These are phyloP conservation scores for Sebastes diaconus DNA, from an alignment of 2,797 vertebrate genomes.

Conservation along the genomic window DNA sequence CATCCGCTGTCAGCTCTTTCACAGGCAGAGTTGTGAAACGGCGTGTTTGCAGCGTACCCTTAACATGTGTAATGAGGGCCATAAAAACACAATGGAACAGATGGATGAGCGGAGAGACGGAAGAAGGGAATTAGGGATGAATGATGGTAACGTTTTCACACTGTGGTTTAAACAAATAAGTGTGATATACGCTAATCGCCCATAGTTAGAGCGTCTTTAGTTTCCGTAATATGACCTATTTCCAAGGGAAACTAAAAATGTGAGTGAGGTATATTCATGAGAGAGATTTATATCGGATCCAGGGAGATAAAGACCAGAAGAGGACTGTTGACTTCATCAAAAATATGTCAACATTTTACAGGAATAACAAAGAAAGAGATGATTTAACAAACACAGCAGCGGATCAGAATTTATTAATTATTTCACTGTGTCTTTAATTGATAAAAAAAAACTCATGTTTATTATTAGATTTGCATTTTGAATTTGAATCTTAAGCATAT, in stretches of 20 bases:
- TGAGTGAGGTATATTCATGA: neutral
- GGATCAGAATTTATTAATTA: neutral
- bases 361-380: neutral
- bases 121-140: neutral
- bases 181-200: neutral
- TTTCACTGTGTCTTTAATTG: neutral
- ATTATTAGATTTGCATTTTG: neutral
- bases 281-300: neutral
- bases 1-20: slow-evolving; percentile 42
- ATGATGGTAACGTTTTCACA: neutral
- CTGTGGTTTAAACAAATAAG: neutral
- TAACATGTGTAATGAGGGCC: slow-evolving; percentile 61
- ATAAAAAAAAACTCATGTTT: neutral
- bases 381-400: neutral
- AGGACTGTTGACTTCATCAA: neutral
- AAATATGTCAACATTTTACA: neutral
- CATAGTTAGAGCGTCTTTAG: neutral
- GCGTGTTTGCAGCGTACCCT: slow-evolving; percentile 50
- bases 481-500: neutral
- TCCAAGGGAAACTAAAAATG: neutral
- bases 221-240: neutral
- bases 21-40: slow-evolving; percentile 64
- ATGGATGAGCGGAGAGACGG: slow-evolving; percentile 30
- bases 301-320: neutral
- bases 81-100: slow-evolving; percentile 63